Evolutionary conservation across 2,797 vertebrate species (phyloP).

Genomic region (Pseudocheirus occidentalis): DNA sequence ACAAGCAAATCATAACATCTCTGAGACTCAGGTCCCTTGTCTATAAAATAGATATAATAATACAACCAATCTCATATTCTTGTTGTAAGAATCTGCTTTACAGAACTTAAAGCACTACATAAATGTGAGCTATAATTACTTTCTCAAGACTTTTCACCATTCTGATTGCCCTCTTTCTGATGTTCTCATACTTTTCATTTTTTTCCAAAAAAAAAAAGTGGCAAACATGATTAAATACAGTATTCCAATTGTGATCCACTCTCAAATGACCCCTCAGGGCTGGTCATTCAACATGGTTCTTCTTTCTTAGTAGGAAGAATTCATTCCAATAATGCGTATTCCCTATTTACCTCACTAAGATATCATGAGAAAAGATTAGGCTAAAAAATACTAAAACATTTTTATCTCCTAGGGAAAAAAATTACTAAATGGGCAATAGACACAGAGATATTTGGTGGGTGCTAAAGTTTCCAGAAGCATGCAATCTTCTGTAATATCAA

Average conservation of each 20-base stretch:
- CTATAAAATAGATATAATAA: neutral
- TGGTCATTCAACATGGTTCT: neutral
- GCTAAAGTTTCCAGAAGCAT: slow-evolving; percentile 50
- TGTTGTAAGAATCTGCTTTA: neutral
- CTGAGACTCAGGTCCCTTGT: neutral
- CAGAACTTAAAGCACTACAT: neutral
- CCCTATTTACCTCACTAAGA: slow-evolving; percentile 40
- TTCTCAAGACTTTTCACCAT: neutral
- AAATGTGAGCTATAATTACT: neutral
- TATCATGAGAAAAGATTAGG: slow-evolving; percentile 27
- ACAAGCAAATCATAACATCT: neutral
- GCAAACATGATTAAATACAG: neutral
- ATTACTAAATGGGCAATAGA: slow-evolving; percentile 45
- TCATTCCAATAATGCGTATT: slow-evolving; percentile 35
- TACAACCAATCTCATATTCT: neutral
- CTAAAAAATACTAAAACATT: slow-evolving; percentile 11
- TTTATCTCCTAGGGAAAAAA: slow-evolving; percentile 54
- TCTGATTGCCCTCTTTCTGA: neutral
- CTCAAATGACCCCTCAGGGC: neutral
- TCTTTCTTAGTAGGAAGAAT: slow-evolving; percentile 44
- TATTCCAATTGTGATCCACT: neutral
- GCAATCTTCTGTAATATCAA: slow-evolving; percentile 56
- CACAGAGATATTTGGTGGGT: slow-evolving; percentile 39
- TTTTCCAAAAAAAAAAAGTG: neutral
- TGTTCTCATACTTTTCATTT: neutral